Conservation (phyloP, 1,140 invertebrate genomes). For the Hyposmocoma kahamanoa region DNA sequence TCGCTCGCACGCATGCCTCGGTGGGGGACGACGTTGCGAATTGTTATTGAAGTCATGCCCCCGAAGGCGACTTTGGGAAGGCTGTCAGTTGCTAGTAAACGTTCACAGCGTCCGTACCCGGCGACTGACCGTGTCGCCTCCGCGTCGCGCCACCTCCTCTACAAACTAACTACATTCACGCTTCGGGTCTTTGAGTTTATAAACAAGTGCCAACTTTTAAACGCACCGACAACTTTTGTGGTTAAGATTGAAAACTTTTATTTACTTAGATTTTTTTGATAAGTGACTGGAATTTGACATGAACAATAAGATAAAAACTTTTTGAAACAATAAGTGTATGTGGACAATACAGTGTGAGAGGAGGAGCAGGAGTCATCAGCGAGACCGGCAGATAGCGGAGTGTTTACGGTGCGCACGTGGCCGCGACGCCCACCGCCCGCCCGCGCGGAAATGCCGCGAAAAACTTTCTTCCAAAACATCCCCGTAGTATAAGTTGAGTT, state of each 20-base stretch:
- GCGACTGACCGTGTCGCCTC: slow-evolving; percentile 39
- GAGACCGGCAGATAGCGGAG: slow-evolving; percentile 15
- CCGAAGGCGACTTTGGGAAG: slow-evolving; percentile 72
- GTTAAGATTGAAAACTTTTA: slow-evolving; percentile 38
- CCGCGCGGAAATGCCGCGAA: slow-evolving; percentile 58
- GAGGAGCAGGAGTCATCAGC: slow-evolving; percentile 11
- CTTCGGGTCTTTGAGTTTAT: slow-evolving; percentile 20
- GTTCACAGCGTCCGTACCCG: slow-evolving; percentile 62
- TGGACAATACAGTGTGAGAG: slow-evolving; percentile 1
- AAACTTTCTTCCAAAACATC: slow-evolving; percentile 63
- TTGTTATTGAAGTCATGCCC: slow-evolving; percentile 73
- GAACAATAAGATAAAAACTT: slow-evolving; percentile 18
- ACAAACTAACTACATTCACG: neutral
- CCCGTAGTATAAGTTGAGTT: slow-evolving; percentile 40
- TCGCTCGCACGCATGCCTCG: slow-evolving; percentile 59
- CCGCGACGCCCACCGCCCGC: slow-evolving; percentile 39
- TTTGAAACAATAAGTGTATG: slow-evolving; percentile 12
- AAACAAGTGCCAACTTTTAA: slow-evolving; percentile 53
- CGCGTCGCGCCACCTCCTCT: slow-evolving; percentile 24
- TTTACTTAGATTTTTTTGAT: slow-evolving; percentile 24
- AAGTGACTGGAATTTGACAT: slow-evolving; percentile 14
- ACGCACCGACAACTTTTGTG: slow-evolving; percentile 30
- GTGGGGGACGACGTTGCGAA: slow-evolving; percentile 72
- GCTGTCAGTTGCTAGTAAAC: slow-evolving; percentile 71
- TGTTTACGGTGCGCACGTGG: slow-evolving; percentile 68